Base-by-base conservation (phyloP, 2,888 invertebrate species). In the Ichneumon xanthorius region DNA sequence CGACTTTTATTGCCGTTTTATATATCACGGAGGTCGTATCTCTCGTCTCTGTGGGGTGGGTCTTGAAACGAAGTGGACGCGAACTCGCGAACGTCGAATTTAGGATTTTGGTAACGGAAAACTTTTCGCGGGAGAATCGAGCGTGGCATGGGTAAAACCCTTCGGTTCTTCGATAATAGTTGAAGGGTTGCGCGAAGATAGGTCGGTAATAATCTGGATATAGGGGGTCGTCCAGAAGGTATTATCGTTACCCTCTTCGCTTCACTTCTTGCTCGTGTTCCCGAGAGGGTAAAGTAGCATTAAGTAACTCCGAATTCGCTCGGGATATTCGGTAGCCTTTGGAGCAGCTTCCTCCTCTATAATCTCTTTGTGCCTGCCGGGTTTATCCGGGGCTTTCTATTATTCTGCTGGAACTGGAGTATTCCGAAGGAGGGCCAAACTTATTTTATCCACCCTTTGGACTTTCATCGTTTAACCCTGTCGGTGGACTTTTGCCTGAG, bases 231-330 rank as follows among this genome's bases (percentile, higher is more conserved):
- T 68, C 58, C 58, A 33, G 68, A 26, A 73, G 50, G 70, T 63
- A 79, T 79, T 63, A 75, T 79, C 78, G 45, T 72, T 67, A 50
- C 33, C 33, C 77, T 48, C 48, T 30, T 72, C 77, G 50, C 68
- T 78, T 22, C 45, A 48, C 70, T 33, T 26, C 55, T 65, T 40
- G 72, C 26, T 40, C 67, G 40, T 67, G 26, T 65, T 80, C 72
- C 48, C 79, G 45, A 70, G 73, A 73, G 79, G 67, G 70, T 33
- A 75, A 79, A 79, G 50, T 67, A 61, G 53, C 67, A 83, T 83
- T 68, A 83, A 75, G 79, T 79, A 79, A 70, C 79, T 73, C 40
- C 37, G 75, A 83, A 79, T 63, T 79, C 70, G 83, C 61, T 70
- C 68, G 16, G 68, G 63, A 75, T 70, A 75, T 79, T 68, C 61